Percentiles rank a stretch among this genome's conserved stretches.
Conservation (phyloP, 2,888 invertebrate genomes). For the Resseliella maxima region DNA sequence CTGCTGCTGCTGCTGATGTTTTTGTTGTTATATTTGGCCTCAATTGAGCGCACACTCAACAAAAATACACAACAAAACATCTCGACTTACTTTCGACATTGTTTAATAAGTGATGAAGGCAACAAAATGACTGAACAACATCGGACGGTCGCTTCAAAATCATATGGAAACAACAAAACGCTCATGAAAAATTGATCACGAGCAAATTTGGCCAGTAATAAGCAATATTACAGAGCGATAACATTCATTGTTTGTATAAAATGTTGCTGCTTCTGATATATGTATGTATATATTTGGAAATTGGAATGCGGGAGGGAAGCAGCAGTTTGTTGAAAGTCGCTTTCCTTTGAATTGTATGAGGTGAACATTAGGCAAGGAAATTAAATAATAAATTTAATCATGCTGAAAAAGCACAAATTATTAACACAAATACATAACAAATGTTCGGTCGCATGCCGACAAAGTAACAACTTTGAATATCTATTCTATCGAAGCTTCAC, state of each 20-base stretch:
- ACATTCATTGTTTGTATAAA: slow-evolving; percentile 25
- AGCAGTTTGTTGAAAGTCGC: neutral
- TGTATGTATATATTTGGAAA: too few relatives aligned
- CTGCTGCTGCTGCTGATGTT: neutral
- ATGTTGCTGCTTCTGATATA: neutral
- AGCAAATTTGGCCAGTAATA: slow-evolving; percentile 38
- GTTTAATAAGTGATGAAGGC: slow-evolving; percentile 17
- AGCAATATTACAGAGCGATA: slow-evolving; percentile 36
- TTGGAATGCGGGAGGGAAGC: too few relatives aligned
- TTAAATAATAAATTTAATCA: slow-evolving; percentile 19
- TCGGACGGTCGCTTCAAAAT: neutral
- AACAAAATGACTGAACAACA: neutral
- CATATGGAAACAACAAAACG: neutral
- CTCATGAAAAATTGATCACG: neutral
- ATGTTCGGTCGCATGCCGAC: slow-evolving; percentile 2
- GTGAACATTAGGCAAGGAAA: neutral
- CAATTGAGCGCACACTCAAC: neutral
- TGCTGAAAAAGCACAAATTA: neutral
- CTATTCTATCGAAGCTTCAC: neutral
- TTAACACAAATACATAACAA: neutral
- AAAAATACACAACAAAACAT: slow-evolving; percentile 10
- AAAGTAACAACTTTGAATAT: neutral
- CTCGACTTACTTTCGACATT: slow-evolving; percentile 38
- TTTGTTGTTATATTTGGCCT: too few relatives aligned
- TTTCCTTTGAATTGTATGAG: neutral